Conservation (phyloP, 2,113 vertebrate species). For the Podocnemis expansa region DNA sequence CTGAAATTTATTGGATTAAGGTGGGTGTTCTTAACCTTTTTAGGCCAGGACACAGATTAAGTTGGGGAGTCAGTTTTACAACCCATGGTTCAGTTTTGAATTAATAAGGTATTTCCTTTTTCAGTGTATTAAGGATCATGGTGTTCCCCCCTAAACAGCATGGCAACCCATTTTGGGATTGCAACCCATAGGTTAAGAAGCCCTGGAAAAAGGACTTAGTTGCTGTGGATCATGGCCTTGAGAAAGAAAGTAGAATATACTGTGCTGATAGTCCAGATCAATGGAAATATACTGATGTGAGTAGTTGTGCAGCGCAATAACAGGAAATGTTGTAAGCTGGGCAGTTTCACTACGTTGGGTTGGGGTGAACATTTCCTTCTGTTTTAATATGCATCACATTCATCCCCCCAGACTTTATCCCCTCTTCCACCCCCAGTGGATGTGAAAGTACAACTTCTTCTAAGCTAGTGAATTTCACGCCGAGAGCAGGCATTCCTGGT, state of each 20-base stretch:
- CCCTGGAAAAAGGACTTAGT: no score
- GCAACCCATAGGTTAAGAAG: no score
- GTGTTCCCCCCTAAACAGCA: no score
- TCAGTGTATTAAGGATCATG: no score
- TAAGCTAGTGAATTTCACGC: accelerated
- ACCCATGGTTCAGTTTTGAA: no score
- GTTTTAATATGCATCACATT: background rate
- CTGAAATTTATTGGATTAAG: constrained; percentile 57
- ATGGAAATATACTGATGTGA: background rate
- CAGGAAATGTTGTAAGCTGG: accelerated
- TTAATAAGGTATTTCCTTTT: no score
- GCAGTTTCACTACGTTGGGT: background rate
- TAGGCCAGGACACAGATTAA: no score
- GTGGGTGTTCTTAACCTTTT: no score
- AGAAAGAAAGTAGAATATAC: constrained; percentile 25
- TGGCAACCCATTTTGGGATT: no score
- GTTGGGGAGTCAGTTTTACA: no score
- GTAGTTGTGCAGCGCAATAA: background rate
- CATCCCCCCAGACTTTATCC: background rate
- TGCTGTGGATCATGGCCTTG: constrained; percentile 30
- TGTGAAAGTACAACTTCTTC: background rate
- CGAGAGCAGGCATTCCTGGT: background rate
- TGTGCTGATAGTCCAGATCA: background rate
- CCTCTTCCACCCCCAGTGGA: background rate
- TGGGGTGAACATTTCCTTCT: background rate